Conservation (phyloP, 2,113 vertebrate species). For the Peromyscus polionotus region DNA sequence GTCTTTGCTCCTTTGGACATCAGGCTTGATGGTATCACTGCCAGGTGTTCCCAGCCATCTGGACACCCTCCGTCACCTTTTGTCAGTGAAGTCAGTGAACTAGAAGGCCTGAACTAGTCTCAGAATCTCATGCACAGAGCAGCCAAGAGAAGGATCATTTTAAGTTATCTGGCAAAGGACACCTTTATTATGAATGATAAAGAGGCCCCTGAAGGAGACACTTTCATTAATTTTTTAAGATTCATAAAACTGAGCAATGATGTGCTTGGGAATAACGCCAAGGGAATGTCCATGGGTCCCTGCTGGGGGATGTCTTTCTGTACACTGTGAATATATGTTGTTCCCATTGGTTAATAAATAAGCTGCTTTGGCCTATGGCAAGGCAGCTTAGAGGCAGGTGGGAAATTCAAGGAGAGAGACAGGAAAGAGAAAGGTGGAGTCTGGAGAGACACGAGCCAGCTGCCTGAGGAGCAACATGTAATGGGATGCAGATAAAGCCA, state of each 20-base stretch:
- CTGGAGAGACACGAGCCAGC: too few species aligned
- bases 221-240: constrained; percentile 97
- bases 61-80: constrained; percentile 93
- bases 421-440: too few species aligned
- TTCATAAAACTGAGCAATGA: constrained; percentile 94
- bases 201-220: constrained; percentile 97
- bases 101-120: constrained; percentile 98
- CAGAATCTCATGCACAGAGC: constrained; percentile 95
- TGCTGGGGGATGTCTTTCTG: too few species aligned
- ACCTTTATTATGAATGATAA: constrained; percentile 97
- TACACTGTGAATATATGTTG: too few species aligned
- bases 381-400: too few species aligned
- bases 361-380: too few species aligned
- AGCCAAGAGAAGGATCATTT: constrained; percentile 98
- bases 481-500: too few species aligned
- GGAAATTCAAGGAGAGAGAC: too few species aligned
- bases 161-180: constrained; percentile 98
- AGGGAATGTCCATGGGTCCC: constrained; percentile 92
- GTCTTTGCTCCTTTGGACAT: constrained; percentile 96
- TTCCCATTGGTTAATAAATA: too few species aligned
- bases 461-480: too few species aligned
- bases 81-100: constrained; percentile 98
- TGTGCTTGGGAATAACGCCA: constrained; percentile 92
- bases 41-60: constrained; percentile 98
- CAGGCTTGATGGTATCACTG: constrained; percentile 98